These are phyloP conservation scores for Scartelaos histophorus DNA, from an alignment of 2,113 vertebrate genomes.

Conservation along the genomic window DNA sequence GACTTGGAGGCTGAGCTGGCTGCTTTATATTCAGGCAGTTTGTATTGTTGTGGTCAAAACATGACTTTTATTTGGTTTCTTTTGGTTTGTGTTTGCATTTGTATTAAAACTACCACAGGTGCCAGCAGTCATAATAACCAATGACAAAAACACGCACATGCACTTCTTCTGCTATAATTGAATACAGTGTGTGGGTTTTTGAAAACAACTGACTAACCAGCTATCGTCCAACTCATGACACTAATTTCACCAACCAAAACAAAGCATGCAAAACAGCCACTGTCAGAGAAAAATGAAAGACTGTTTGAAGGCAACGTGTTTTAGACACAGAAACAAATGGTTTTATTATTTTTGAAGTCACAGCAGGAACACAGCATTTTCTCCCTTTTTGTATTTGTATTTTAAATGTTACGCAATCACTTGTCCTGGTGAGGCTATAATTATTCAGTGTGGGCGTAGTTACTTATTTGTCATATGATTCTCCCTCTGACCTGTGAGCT, in stretches of 20 bases:
- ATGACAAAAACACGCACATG: not conserved
- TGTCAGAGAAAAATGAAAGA: not conserved
- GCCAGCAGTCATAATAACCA: not conserved
- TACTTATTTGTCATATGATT: not conserved
- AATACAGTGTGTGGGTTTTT: constrained; percentile 3
- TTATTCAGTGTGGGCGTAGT: not conserved
- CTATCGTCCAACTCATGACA: not conserved
- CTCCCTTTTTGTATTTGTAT: not conserved
- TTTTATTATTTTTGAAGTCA: not conserved
- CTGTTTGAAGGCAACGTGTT: not conserved
- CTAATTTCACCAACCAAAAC: not conserved
- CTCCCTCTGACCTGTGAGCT: no score
- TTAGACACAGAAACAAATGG: not conserved
- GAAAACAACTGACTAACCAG: not conserved
- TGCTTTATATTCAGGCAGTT: not conserved
- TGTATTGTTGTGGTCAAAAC: not conserved
- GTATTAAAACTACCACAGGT: not conserved
- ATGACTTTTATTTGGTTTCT: not conserved
- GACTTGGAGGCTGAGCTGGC: not conserved
- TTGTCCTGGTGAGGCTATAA: not conserved
- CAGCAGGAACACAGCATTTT: not conserved
- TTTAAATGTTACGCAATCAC: not conserved
- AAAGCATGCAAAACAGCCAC: not conserved
- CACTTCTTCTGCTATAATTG: not conserved
- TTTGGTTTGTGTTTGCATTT: not conserved